Percentiles rank a stretch among this genome's conserved stretches.
Evolutionary conservation across 2,797 vertebrate species (phyloP).

Genomic region (Rallus crepitans): DNA sequence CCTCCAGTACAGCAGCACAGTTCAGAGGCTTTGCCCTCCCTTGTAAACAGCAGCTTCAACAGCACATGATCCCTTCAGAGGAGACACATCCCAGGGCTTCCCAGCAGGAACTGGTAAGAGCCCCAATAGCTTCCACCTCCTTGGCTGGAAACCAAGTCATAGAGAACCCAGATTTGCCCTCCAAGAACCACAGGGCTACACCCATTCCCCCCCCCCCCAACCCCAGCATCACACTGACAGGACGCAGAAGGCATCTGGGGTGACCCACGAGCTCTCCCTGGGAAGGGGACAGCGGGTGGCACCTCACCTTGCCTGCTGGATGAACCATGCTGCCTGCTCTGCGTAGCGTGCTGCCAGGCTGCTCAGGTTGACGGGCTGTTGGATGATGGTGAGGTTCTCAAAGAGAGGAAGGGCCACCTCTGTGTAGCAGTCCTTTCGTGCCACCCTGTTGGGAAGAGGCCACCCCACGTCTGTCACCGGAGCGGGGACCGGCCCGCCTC

Average conservation of each 20-base stretch:
- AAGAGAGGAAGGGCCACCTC: conserved; percentile 89
- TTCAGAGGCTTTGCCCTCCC: not conserved
- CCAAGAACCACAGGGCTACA: accelerated
- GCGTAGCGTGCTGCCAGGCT: conserved; percentile 82
- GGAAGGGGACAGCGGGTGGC: accelerated
- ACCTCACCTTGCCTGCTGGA: conserved; percentile 86
- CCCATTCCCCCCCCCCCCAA: accelerated
- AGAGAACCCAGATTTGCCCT: not conserved
- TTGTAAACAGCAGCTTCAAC: not conserved
- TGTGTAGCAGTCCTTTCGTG: conserved; percentile 77
- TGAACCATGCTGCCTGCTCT: conserved; percentile 81
- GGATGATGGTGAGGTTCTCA: conserved; percentile 86
- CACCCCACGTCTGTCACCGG: accelerated
- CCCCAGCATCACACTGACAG: accelerated
- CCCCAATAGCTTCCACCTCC: not conserved
- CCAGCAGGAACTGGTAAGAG: not conserved
- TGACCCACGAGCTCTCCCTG: not conserved
- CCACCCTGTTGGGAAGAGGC: not conserved
- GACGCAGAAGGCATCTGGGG: accelerated
- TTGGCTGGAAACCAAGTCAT: not conserved
- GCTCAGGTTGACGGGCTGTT: conserved; percentile 90
- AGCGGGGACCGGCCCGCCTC: accelerated
- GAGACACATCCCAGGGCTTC: not conserved
- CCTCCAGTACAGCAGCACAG: not conserved
- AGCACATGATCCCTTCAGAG: accelerated